Percentiles rank a stretch among this genome's conserved stretches.
phyloP scores from a whole-genome alignment of 2,113 vertebrate species.

The Podarcis muralis region DNA sequence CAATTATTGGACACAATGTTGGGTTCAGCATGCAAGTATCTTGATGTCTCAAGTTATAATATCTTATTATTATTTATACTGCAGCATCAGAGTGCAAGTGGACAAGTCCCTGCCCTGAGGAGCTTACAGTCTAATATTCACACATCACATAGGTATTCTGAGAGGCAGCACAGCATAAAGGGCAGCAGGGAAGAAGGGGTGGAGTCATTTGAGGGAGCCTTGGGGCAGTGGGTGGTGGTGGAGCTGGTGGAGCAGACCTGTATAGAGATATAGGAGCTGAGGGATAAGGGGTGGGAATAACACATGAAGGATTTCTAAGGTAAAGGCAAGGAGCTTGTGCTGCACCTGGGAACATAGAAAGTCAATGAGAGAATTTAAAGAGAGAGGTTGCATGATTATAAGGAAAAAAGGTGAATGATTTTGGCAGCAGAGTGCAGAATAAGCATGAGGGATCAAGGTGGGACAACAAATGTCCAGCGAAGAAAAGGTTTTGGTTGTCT shows the following conservation, averaged over 20 bases:
- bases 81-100: not conserved
- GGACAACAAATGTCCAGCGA: not conserved
- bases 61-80: no score
- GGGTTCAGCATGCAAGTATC: not conserved
- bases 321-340: no score
- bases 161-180: no score
- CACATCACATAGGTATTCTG: no score
- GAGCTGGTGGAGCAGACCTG: no score
- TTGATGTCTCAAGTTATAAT: not conserved
- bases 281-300: no score
- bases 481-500: not conserved
- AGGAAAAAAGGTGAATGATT: no score
- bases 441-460: not conserved
- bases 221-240: no score
- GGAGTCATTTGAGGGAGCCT: no score
- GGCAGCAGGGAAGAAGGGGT: no score
- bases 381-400: not conserved
- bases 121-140: not conserved
- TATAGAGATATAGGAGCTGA: no score
- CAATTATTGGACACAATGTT: not conserved
- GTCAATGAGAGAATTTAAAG: not conserved
- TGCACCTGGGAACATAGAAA: not conserved
- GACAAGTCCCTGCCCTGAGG: not conserved
- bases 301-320: not conserved
- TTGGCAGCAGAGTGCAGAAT: not conserved